A percentile compares a stretch with the other conserved stretches of the same genome.
phyloP scores from a whole-genome alignment of 1,140 invertebrate species.

The Caenorhabditis brenneri region DNA sequence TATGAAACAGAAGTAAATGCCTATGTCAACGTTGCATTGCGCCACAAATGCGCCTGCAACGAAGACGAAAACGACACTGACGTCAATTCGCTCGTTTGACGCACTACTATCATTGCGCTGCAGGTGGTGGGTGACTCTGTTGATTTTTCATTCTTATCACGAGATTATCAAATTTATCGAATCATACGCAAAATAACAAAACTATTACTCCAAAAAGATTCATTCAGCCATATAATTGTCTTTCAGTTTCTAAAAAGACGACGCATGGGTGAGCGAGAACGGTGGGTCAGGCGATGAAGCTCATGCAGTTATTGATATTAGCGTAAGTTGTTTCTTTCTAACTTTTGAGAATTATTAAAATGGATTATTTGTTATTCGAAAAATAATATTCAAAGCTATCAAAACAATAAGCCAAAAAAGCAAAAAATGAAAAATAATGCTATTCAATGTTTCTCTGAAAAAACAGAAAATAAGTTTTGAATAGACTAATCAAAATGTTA shows the following conservation, averaged over 20 bases:
- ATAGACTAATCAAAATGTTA: too few relatives aligned
- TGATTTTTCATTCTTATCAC: not conserved
- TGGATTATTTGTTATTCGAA: too few relatives aligned
- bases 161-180: too few relatives aligned
- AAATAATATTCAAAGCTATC: too few relatives aligned
- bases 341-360: too few relatives aligned
- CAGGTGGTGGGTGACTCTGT: not conserved
- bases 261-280: constrained; percentile 31
- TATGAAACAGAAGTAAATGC: too few relatives aligned
- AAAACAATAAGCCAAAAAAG: too few relatives aligned
- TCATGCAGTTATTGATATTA: not conserved
- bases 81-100: not conserved
- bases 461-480: too few relatives aligned
- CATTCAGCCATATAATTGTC: not conserved
- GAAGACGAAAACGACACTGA: not conserved
- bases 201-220: too few relatives aligned
- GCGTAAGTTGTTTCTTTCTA: not conserved
- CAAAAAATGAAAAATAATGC: too few relatives aligned
- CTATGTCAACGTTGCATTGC: not conserved
- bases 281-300: constrained; percentile 23
- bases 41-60: not conserved
- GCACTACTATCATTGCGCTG: not conserved
- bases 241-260: not conserved
- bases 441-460: too few relatives aligned
- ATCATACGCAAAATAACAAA: too few relatives aligned